phyloP scores from a whole-genome alignment of 2,888 invertebrate species.

The Netelia fuscicornis region DNA sequence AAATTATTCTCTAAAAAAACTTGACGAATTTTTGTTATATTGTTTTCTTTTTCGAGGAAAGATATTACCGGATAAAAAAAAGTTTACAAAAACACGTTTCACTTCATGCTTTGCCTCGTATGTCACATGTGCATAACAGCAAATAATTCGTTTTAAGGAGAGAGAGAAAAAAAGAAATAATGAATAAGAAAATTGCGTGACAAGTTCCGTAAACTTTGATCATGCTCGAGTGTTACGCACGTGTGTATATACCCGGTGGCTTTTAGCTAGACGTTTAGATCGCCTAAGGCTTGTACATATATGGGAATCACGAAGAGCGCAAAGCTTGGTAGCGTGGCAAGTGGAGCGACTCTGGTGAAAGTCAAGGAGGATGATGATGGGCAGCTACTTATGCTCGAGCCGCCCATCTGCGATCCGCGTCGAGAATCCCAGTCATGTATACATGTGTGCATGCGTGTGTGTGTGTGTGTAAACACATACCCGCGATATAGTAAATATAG shows the following conservation, averaged over 20 bases:
- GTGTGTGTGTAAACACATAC: too few species aligned
- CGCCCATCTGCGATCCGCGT: slow-evolving; percentile 61
- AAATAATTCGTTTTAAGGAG: neutral
- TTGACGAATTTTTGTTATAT: neutral
- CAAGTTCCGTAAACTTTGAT: slow-evolving; percentile 65
- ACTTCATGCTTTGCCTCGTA: neutral
- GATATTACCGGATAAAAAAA: neutral
- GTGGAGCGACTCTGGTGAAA: slow-evolving; percentile 80
- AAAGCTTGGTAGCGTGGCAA: slow-evolving; percentile 71
- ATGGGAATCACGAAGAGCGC: slow-evolving; percentile 28
- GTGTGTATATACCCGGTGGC: slow-evolving; percentile 53
- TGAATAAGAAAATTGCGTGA: slow-evolving; percentile 23
- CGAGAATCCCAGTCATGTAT: slow-evolving; percentile 32
- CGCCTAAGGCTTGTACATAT: neutral
- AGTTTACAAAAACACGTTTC: neutral
- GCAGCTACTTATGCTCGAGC: slow-evolving; percentile 65
- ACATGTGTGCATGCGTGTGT: too few species aligned
- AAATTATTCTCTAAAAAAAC: neutral
- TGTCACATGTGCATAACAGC: neutral
- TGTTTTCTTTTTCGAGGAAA: neutral
- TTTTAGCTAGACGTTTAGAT: slow-evolving; percentile 21
- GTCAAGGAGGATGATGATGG: slow-evolving; percentile 70
- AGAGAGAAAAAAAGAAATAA: slow-evolving; percentile 18
- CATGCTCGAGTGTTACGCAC: slow-evolving; percentile 65
- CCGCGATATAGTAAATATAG: too few species aligned